Percentiles rank a stretch among this genome's conserved stretches.
Conservation (phyloP, 2,113 vertebrate genomes). For the Sapayoa aenigma region DNA sequence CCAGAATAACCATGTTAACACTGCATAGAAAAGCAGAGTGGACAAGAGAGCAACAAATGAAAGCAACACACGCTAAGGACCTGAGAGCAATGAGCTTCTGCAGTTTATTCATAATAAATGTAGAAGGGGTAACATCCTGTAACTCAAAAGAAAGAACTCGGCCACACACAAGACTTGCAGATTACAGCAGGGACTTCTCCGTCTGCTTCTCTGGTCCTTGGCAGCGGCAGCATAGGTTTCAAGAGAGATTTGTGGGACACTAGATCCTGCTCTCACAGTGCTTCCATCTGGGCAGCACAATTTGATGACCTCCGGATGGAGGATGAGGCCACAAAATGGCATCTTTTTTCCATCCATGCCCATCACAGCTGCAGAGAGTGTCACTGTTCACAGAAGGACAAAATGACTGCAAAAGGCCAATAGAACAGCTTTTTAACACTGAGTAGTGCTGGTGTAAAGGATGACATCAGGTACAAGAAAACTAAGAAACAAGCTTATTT, state of each 20-base stretch:
- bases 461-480: not conserved
- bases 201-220: not conserved
- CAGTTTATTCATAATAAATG: not conserved
- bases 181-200: not conserved
- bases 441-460: not conserved
- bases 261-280: not conserved
- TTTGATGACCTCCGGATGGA: not conserved
- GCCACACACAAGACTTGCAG: not conserved
- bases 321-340: not conserved
- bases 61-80: not conserved
- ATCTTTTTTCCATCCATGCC: not conserved
- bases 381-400: not conserved
- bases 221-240: not conserved
- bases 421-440: not conserved
- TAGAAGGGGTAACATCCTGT: not conserved
- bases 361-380: not conserved
- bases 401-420: not conserved
- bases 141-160: not conserved
- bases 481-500: not conserved
- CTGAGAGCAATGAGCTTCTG: not conserved
- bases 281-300: not conserved
- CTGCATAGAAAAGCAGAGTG: accelerated
- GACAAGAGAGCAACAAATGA: not conserved
- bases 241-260: not conserved
- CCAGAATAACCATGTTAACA: not conserved